Conservation (phyloP, 2,888 invertebrate genomes). For the Protophormia terraenovae region DNA sequence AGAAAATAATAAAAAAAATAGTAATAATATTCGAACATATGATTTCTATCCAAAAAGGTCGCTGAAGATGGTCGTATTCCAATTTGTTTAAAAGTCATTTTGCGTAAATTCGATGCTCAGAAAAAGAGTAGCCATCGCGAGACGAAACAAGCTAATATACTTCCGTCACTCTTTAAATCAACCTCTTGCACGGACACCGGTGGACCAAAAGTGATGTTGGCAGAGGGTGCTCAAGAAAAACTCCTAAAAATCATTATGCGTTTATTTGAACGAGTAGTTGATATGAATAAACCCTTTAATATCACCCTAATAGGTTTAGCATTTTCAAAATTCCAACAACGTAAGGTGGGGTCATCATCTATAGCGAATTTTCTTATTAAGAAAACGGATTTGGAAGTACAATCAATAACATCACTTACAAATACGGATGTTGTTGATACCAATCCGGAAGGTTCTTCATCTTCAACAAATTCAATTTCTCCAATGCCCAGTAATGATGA, state of each 20-base stretch:
- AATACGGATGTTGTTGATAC: constrained; percentile 74
- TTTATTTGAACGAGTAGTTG: constrained; percentile 88
- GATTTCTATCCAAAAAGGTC: constrained; percentile 71
- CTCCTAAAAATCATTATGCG: constrained; percentile 87
- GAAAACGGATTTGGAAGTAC: constrained; percentile 87
- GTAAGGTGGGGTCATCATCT: constrained; percentile 86
- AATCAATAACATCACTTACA: constrained; percentile 86
- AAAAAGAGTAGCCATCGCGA: constrained; percentile 88
- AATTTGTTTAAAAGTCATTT: constrained; percentile 87
- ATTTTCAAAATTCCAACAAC: constrained; percentile 89
- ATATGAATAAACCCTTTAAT: constrained; percentile 88
- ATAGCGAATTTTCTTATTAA: constrained; percentile 89
- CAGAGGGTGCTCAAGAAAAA: constrained; percentile 84
- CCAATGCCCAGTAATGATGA: constrained; percentile 67
- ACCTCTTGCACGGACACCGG: constrained; percentile 73
- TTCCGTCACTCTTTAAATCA: constrained; percentile 84
- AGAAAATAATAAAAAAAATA: background rate
- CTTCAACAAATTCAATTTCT: constrained; percentile 49
- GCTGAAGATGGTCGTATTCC: constrained; percentile 91
- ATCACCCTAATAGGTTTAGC: constrained; percentile 90
- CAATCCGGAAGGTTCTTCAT: constrained; percentile 69
- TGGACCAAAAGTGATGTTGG: constrained; percentile 81
- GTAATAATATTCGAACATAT: background rate
- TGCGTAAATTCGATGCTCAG: constrained; percentile 87
- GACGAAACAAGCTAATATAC: constrained; percentile 88